Evolutionary conservation across 2,888 invertebrate species (phyloP).

Genomic region (Ormyrus labotus): DNA sequence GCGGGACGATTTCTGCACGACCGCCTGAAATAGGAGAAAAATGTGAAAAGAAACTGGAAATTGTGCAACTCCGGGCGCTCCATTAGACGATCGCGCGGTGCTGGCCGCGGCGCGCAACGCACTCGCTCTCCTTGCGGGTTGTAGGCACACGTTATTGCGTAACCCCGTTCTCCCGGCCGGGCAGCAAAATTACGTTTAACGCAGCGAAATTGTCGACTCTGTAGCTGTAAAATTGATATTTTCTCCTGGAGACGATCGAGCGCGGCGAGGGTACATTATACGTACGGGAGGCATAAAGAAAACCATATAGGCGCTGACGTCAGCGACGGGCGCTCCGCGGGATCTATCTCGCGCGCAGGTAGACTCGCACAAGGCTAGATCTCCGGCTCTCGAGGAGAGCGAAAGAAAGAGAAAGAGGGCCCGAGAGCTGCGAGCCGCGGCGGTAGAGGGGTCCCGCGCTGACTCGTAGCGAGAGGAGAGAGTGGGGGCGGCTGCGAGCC

Average conservation of each 20-base stretch:
- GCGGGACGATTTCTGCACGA: too few relatives aligned
- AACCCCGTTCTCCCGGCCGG: neutral
- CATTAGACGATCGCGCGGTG: constrained; percentile 1
- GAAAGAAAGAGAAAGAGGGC: constrained; percentile 5
- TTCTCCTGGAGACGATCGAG: too few relatives aligned
- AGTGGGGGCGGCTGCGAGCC: constrained; percentile 36
- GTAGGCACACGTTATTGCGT: too few relatives aligned
- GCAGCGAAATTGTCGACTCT: too few relatives aligned
- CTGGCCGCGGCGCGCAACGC: neutral
- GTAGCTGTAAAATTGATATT: too few relatives aligned
- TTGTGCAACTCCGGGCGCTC: neutral
- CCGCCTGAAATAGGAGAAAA: neutral
- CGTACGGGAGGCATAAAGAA: too few relatives aligned
- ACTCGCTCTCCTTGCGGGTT: neutral
- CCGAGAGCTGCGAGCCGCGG: neutral
- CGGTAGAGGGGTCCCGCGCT: neutral
- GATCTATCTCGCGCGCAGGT: constrained; percentile 4
- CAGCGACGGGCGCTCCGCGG: neutral
- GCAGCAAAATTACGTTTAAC: too few relatives aligned
- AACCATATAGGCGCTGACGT: neutral
- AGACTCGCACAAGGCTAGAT: neutral
- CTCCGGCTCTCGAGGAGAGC: neutral
- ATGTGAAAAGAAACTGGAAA: neutral
- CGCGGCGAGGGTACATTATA: too few relatives aligned
- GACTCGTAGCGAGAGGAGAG: neutral